Percentiles rank a stretch among this genome's conserved stretches.
phyloP scores from a whole-genome alignment of 2,888 invertebrate species.

The Leptogaster cylindrica region DNA sequence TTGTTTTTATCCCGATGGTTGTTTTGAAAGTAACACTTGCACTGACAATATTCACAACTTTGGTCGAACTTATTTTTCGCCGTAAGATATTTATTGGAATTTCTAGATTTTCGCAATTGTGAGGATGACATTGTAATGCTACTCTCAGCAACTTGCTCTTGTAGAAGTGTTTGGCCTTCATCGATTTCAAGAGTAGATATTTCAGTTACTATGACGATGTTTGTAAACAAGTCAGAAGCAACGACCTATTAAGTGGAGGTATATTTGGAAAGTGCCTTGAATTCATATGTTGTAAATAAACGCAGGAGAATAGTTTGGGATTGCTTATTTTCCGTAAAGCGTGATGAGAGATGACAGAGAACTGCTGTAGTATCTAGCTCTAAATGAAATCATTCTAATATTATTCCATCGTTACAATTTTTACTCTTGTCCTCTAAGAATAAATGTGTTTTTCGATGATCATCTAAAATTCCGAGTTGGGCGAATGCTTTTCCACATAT shows the following conservation, averaged over 20 bases:
- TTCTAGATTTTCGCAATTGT: background rate
- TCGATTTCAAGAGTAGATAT: conserved; percentile 3
- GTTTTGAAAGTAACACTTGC: conserved; percentile 2
- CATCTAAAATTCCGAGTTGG: conserved; percentile 38
- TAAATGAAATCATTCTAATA: too few relatives aligned
- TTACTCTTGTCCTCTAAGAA: too few relatives aligned
- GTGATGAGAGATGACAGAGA: too few relatives aligned
- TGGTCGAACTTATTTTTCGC: background rate
- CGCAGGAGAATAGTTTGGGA: too few relatives aligned
- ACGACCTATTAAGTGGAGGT: too few relatives aligned
- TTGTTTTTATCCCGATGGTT: conserved; percentile 23
- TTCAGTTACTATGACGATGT: conserved; percentile 19
- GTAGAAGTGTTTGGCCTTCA: conserved; percentile 26
- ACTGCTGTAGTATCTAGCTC: too few relatives aligned
- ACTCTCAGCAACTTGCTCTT: background rate
- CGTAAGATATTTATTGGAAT: background rate
- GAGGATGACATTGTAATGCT: conserved; percentile 15
- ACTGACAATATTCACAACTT: conserved; percentile 20
- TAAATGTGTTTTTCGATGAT: conserved; percentile 39
- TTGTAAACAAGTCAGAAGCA: too few relatives aligned
- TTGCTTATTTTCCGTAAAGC: too few relatives aligned
- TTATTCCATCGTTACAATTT: too few relatives aligned
- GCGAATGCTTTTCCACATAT: conserved; percentile 43
- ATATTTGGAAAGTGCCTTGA: too few relatives aligned
- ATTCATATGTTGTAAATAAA: too few relatives aligned